Base-by-base conservation (phyloP, 1,140 invertebrate species). In the Amphibalanus amphitrite region DNA sequence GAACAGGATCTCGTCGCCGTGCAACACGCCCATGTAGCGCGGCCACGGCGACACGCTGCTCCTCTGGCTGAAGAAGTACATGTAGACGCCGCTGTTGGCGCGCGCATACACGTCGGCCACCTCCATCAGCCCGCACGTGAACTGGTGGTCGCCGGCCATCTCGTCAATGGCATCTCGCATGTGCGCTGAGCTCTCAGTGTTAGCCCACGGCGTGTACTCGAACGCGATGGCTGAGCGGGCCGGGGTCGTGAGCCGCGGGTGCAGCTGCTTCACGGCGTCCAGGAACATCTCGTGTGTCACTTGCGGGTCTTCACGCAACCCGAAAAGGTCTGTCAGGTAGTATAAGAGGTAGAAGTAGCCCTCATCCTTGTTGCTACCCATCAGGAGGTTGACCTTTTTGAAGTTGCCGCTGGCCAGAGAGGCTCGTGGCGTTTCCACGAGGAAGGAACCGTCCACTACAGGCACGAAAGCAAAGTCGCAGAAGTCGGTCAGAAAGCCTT, bases 121-220 rank as follows among this genome's bases (percentile, higher is more conserved):
- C 77, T 97, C 91, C 79, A 95, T 95, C 38, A 96, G 91, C 77
- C 90, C 89, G 82, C 96, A 98, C 0, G 93, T 93, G 80, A 98
- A 98, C 76, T 96, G 91, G 78, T 92, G 94, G 81, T 98, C 96
- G 3, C 95, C 95, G 26, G 97, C 91, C 81, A 97, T 92, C 79
- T 93, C 93, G 78, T 95, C 93, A 30, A 96, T 81, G 23, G 89
- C 87, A 77, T 93, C 87, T 67, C 90, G 84, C 80, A 95, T 94
- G 72, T 85, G 86, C 29, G 88, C 84, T 0, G 89, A 87, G 81
- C 96, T 91, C 72, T 94, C 87, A 0, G 91, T 90, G 77, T 90
- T 88, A 65, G 89, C 80, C 93, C 93, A 96, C 81, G 95, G 87
- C 0, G 92, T 94, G 81, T 97, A 97, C 78, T 95, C 90, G 79